Conservation (phyloP, 92 coral and sea anemone species). For the Pocillopora grandis region DNA sequence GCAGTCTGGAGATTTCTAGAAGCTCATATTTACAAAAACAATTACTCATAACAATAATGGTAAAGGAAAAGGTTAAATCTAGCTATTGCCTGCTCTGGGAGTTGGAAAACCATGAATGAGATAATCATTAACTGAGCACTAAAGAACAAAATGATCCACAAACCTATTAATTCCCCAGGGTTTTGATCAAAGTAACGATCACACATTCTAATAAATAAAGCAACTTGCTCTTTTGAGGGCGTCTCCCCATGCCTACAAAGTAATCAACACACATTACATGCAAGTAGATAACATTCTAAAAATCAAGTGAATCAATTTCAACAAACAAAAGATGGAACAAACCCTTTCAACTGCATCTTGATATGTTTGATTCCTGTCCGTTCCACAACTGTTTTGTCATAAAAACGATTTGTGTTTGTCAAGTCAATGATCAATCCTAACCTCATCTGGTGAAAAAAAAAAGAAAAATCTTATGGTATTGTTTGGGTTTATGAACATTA, state of each 20-base stretch:
- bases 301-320: no score
- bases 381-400: slow-evolving; percentile 83
- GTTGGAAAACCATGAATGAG: no score
- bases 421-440: slow-evolving; percentile 96
- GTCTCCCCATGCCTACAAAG: slow-evolving; percentile 83
- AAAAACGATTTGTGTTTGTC: slow-evolving; percentile 90
- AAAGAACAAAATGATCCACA: not conserved
- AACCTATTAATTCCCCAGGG: slow-evolving; percentile 89
- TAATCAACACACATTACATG: not conserved
- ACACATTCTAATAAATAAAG: slow-evolving; percentile 77
- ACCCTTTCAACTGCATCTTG: slow-evolving; percentile 90
- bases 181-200: slow-evolving; percentile 74
- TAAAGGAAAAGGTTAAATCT: not conserved
- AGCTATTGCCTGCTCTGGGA: not conserved
- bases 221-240: slow-evolving; percentile 78
- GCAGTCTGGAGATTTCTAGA: no score
- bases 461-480: not conserved
- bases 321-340: not conserved
- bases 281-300: not conserved
- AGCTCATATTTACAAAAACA: no score
- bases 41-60: no score
- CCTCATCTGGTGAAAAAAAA: slow-evolving; percentile 52
- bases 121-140: not conserved
- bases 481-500: no score
- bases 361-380: slow-evolving; percentile 69